phyloP scores from a whole-genome alignment of 2,113 vertebrate genomes.

The Mionectes macconnelli region DNA sequence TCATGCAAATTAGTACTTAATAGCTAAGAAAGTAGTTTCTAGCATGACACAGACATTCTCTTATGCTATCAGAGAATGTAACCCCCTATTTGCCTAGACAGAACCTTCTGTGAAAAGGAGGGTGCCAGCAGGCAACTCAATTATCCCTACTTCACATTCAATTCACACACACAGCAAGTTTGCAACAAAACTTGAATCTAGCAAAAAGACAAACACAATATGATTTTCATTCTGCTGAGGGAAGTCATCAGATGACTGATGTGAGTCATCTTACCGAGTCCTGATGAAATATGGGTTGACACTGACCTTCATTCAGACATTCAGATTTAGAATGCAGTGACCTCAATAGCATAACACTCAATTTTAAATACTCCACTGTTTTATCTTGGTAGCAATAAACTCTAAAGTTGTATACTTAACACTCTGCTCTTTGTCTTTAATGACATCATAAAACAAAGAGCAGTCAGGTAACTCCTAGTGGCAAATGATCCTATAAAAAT shows the following conservation, averaged over 20 bases:
- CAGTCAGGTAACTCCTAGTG: background rate
- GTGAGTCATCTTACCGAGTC: background rate
- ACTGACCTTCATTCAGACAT: slow-evolving; percentile 26
- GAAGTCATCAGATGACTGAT: background rate
- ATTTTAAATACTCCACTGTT: background rate
- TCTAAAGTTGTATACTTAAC: background rate
- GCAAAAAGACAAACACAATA: background rate
- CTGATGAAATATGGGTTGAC: slow-evolving; percentile 15
- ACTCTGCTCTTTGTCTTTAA: background rate
- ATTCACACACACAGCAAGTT: background rate
- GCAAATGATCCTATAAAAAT: background rate
- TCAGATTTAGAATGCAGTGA: background rate
- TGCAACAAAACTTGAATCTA: background rate
- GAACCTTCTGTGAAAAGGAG: background rate
- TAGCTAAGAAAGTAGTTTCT: background rate
- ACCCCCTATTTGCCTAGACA: background rate
- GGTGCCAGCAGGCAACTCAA: background rate
- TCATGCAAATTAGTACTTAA: background rate
- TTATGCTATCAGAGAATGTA: background rate
- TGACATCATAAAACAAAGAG: background rate
- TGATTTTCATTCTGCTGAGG: background rate
- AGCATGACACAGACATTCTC: background rate
- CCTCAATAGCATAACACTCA: background rate
- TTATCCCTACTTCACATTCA: background rate
- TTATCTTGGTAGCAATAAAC: background rate